Base-by-base conservation (phyloP, 1,140 invertebrate genomes). In the Sarcophaga peregrina region DNA sequence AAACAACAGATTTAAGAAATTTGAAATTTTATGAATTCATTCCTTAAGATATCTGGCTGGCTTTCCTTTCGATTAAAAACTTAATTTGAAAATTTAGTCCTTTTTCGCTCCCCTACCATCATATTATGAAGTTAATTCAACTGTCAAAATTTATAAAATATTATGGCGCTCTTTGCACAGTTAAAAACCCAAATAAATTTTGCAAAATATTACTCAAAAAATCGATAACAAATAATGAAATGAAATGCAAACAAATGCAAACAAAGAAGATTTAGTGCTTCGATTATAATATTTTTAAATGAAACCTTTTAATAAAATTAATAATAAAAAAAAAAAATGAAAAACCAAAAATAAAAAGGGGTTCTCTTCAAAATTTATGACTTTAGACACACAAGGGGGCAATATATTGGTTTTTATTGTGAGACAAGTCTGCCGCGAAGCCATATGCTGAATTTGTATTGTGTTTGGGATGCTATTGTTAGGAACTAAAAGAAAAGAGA, bases 61-160 rank as follows among this genome's bases (percentile, higher is more conserved):
- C 11, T n/a, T 13, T 58, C 13, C 13, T 6, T 58, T 7, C 54
- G 13, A 13, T 58, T 58, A n/a, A 6, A 7, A 15, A 58, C 13
- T 58, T 58, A n/a, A 58, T 58, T 58, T 58, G n/a, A 58, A 37
- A 37, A 37, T 37, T 37, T 37, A 37, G 25, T 7, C 54, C 13
- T n/a, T 37, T 37, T 7, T 15, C 54, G 54, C n/a, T n/a, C n/a
- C n/a, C 54, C 11, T 58, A 37, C 25, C 15, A n/a, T 13, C 15
- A 13, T n/a, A 58, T 58, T 58, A 58, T n/a, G 25, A 58, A n/a
- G 15, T 58, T 58, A 58, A 58, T 58, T 58, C 54, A 58, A 58
- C 54, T 58, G 54, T 58, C 54, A 58, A 58, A 58, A 58, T 58
- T 6, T 58, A 58, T 58, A 58, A 58, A 58, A 58, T 58, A 58